Base-by-base conservation (phyloP, 2,797 vertebrate genomes). In the Spea hammondii region DNA sequence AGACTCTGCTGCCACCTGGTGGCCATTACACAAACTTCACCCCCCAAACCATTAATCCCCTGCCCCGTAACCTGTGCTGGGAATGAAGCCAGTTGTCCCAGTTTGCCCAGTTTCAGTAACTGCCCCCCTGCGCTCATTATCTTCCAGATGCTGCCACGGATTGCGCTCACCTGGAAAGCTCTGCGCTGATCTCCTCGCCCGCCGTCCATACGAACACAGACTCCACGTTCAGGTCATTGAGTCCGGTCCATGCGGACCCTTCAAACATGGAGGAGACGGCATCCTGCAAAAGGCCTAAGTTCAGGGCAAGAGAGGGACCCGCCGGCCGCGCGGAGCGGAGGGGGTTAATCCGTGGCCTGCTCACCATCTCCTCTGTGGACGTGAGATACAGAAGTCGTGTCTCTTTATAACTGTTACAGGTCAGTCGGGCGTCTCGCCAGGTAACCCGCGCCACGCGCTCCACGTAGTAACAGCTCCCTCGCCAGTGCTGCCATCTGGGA, bases 231-330 rank as follows among this genome's bases (percentile, higher is more conserved):
- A 17, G 81, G 11, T 85, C 83, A 68, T 83, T 84, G 65, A 85
- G 67, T 57, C 83, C 83, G 13, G 81, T 85, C 84, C 83, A 85
- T 55, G 70, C 75, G 5, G 72, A 14, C 17, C 79, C 84, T 5
- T 12, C 4, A 48, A 76, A 77, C 8, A 75, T 44, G 10, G 68
- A 48, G 5, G 17, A 67, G 45, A 85, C 9, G 69, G 81, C 83
- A 48, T 77, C 44, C 84, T 85, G 70, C 9, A 57, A 13, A 13
- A n/a, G 55, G 67, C 3, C 46, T 9, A 8, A 45, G 11, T 5
- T 65, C 10, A 65, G 64, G 4, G 12, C 32, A 4, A 0, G 62
- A 9, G 6, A 13, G 6, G n/a, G 17, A 65, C 32, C 32, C 32
- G 32, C 32, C 32, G 32, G 32, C 32, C 32, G 32, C 2, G 3